A percentile compares a stretch with the other conserved stretches of the same genome.
phyloP scores from a whole-genome alignment of 2,888 invertebrate species.

The Hesperia comma region DNA sequence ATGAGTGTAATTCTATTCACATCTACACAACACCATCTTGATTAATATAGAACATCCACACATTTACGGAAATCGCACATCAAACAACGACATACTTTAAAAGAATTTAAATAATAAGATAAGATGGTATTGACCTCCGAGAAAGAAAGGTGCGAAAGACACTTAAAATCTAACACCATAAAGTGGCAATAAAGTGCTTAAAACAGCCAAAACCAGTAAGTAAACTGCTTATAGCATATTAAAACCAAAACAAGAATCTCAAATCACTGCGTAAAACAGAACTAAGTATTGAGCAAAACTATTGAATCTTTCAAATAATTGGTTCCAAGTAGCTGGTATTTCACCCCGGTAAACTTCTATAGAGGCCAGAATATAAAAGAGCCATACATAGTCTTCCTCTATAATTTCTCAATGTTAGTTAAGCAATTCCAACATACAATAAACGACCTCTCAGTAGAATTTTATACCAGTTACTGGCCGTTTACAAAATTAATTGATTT shows the following conservation, averaged over 20 bases:
- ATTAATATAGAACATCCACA: not conserved
- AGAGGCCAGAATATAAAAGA: conserved; percentile 56
- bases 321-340: conserved; percentile 43
- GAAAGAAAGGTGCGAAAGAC: conserved; percentile 12
- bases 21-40: not conserved
- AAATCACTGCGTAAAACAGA: conserved; percentile 7
- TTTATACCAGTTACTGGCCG: conserved; percentile 52
- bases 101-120: not conserved
- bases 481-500: conserved; percentile 60
- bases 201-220: not conserved
- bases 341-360: conserved; percentile 50
- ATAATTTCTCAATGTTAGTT: conserved; percentile 55
- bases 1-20: not conserved
- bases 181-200: not conserved
- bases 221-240: not conserved
- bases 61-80: not conserved
- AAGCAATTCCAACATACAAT: conserved; percentile 60
- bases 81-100: not conserved
- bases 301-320: conserved; percentile 40
- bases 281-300: not conserved
- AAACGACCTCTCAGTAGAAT: conserved; percentile 61
- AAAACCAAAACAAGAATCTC: conserved; percentile 9
- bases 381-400: conserved; percentile 49
- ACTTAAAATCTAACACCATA: not conserved
- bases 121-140: not conserved